Conservation (phyloP, 1,140 invertebrate genomes). For the Bicyclus anynana region DNA sequence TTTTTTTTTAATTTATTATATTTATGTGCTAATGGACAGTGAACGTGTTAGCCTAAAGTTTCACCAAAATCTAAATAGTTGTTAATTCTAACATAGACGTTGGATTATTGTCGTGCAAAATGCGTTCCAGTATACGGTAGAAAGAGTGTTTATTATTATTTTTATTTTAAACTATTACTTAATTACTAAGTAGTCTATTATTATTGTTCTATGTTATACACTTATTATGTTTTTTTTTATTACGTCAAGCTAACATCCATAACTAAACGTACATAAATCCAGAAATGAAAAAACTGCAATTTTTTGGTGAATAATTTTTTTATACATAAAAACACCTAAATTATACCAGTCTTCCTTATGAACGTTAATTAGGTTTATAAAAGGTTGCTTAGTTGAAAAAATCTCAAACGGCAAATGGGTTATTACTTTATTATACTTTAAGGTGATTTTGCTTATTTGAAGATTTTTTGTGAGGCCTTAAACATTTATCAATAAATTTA, state of each 20-base stretch:
- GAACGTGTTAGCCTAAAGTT: too few relatives aligned
- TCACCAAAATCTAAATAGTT: too few relatives aligned
- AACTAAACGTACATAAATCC: neutral
- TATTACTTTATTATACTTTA: too few relatives aligned
- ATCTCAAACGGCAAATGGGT: too few relatives aligned
- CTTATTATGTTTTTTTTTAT: neutral
- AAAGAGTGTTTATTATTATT: neutral
- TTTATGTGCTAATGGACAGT: too few relatives aligned
- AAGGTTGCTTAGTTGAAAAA: neutral
- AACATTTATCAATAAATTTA: too few relatives aligned
- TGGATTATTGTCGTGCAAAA: too few relatives aligned
- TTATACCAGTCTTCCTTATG: neutral
- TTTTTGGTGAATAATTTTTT: neutral
- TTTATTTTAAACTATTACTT: neutral
- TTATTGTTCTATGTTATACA: neutral
- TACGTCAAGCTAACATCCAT: neutral
- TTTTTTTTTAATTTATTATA: too few relatives aligned
- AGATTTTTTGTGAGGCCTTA: too few relatives aligned
- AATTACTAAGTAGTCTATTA: neutral
- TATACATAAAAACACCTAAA: neutral
- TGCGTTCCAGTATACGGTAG: neutral
- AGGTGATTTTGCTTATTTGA: too few relatives aligned
- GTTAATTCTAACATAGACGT: too few relatives aligned
- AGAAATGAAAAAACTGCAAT: neutral
- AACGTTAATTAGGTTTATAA: neutral